Evolutionary conservation across 2,113 vertebrate species (phyloP).

Genomic region (Erythrocebus patas): DNA sequence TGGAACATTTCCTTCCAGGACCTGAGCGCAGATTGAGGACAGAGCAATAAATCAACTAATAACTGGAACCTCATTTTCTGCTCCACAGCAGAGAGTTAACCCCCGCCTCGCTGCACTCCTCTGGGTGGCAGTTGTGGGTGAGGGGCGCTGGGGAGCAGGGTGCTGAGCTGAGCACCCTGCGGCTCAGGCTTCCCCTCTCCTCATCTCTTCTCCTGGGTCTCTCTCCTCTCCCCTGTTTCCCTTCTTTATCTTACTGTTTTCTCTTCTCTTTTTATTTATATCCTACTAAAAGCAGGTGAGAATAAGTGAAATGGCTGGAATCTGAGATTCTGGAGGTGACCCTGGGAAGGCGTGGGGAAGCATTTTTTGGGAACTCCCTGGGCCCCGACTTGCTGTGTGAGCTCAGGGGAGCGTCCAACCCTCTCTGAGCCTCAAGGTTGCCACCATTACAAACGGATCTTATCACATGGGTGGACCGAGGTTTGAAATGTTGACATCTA

Average conservation of each 20-base stretch:
- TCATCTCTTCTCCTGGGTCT: background rate
- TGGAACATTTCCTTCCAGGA: slow-evolving; percentile 89
- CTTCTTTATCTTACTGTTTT: background rate
- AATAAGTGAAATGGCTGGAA: background rate
- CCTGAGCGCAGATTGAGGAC: slow-evolving; percentile 84
- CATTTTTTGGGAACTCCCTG: background rate
- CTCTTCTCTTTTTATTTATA: background rate
- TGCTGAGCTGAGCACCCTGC: accelerated
- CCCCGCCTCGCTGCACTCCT: slow-evolving; percentile 33
- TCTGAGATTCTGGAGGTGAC: background rate
- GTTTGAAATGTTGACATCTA: background rate
- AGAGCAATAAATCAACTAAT: slow-evolving; percentile 88
- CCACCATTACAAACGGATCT: background rate
- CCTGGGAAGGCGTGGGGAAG: background rate
- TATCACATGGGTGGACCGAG: background rate
- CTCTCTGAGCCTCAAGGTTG: background rate
- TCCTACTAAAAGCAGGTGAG: background rate
- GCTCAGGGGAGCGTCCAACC: background rate
- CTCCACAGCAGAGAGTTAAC: slow-evolving; percentile 79
- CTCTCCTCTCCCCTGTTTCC: background rate
- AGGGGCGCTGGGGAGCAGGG: background rate
- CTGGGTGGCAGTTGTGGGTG: accelerated
- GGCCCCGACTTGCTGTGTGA: background rate
- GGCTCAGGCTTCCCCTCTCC: background rate
- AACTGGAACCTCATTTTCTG: slow-evolving; percentile 88